Percentiles rank a stretch among this genome's conserved stretches.
phyloP scores from a whole-genome alignment of 2,888 invertebrate genomes.

The Laothoe populi region DNA sequence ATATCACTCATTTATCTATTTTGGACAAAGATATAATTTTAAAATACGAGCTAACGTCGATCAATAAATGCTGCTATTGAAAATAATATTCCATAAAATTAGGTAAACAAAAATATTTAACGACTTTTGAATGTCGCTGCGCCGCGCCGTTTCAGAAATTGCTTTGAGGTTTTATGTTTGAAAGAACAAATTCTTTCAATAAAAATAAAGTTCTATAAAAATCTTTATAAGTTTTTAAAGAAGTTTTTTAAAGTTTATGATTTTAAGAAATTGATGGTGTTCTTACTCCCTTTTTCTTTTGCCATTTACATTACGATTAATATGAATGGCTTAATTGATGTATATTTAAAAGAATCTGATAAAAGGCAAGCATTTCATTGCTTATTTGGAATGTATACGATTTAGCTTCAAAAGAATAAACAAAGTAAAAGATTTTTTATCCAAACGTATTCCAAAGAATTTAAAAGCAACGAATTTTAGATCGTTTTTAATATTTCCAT shows the following conservation, averaged over 20 bases:
- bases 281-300: background rate
- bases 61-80: background rate
- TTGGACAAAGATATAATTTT: background rate
- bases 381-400: background rate
- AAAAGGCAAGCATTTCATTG: background rate
- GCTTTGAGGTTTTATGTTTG: conserved; percentile 5
- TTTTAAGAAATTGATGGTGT: background rate
- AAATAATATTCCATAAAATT: no score
- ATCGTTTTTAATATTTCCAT: background rate
- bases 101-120: conserved; percentile 11
- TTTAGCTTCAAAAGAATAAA: background rate
- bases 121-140: background rate
- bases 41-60: no score
- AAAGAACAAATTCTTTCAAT: background rate
- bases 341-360: background rate
- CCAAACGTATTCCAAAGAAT: background rate
- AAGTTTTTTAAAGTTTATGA: conserved; percentile 11
- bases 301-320: background rate
- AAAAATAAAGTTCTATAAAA: conserved; percentile 7
- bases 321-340: background rate
- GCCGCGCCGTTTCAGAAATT: background rate
- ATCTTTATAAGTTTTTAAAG: conserved; percentile 9
- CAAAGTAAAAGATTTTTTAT: background rate
- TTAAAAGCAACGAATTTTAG: background rate
- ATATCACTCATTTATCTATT: conserved; percentile 46